Evolutionary conservation across 2,888 invertebrate species (phyloP).

Genomic region (Pecten maximus): DNA sequence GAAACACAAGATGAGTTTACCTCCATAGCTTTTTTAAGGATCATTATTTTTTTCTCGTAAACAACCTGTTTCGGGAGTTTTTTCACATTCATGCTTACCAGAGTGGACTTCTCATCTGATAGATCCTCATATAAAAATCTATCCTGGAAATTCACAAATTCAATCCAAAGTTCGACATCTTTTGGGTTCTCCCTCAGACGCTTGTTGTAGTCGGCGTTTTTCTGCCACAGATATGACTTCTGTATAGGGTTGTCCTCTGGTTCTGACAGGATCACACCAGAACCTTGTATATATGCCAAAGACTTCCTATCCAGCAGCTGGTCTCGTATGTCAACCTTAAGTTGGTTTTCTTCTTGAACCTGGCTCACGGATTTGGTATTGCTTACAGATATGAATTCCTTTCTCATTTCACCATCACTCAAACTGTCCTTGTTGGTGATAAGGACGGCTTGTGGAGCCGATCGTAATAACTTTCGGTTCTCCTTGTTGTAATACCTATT

Average conservation of each 20-base stretch:
- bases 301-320: slow-evolving; percentile 73
- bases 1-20: slow-evolving; percentile 80
- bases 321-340: slow-evolving; percentile 57
- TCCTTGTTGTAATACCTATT: slow-evolving; percentile 73
- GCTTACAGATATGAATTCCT: not conserved
- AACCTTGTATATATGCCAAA: slow-evolving; percentile 75
- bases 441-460: slow-evolving; percentile 47
- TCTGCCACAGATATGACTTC: slow-evolving; percentile 56
- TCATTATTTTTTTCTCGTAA: slow-evolving; percentile 82
- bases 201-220: slow-evolving; percentile 77
- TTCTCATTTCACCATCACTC: not conserved
- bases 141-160: slow-evolving; percentile 83
- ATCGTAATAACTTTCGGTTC: slow-evolving; percentile 56
- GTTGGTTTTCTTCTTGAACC: not conserved
- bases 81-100: slow-evolving; percentile 37
- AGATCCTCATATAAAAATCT: slow-evolving; percentile 60
- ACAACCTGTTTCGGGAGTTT: slow-evolving; percentile 62
- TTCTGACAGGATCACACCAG: slow-evolving; percentile 48
- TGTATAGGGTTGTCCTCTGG: slow-evolving; percentile 48
- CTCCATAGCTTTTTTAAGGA: slow-evolving; percentile 82
- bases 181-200: slow-evolving; percentile 78
- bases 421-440: not conserved
- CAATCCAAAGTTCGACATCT: slow-evolving; percentile 81
- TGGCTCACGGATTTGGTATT: not conserved
- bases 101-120: not conserved